phyloP scores from a whole-genome alignment of 1,140 invertebrate species.

The Acromyrmex echinatior region DNA sequence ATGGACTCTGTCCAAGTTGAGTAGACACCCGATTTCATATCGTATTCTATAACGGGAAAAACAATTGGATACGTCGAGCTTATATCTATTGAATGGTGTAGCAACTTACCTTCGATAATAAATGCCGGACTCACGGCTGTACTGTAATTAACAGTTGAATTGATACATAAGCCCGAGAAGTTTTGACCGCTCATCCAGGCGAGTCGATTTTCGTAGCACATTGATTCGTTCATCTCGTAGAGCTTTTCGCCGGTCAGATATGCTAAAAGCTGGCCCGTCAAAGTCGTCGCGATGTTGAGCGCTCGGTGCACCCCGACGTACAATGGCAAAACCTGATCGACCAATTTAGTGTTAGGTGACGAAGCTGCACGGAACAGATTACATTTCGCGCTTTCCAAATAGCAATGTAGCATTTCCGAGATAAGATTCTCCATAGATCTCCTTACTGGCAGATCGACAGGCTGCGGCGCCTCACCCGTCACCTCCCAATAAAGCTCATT shows the following conservation, averaged over 20 bases:
- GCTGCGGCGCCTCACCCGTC: slow-evolving; percentile 64
- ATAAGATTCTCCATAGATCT: slow-evolving; percentile 82
- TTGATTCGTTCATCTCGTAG: slow-evolving; percentile 78
- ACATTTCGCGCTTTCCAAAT: slow-evolving; percentile 91
- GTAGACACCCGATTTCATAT: slow-evolving; percentile 92
- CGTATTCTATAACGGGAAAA: slow-evolving; percentile 89
- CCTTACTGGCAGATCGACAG: background rate
- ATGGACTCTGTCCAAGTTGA: slow-evolving; percentile 97
- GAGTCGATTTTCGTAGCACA: slow-evolving; percentile 81
- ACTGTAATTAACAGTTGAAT: slow-evolving; percentile 91
- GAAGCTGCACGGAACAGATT: slow-evolving; percentile 89
- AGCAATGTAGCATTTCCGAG: slow-evolving; percentile 93
- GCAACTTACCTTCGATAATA: slow-evolving; percentile 89
- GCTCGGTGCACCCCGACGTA: slow-evolving; percentile 88
- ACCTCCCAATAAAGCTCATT: slow-evolving; percentile 79
- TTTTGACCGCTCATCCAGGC: slow-evolving; percentile 89
- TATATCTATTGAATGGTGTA: background rate
- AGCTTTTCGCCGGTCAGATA: slow-evolving; percentile 88
- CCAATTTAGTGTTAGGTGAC: slow-evolving; percentile 81
- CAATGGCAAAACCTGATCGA: slow-evolving; percentile 83
- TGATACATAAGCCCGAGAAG: slow-evolving; percentile 91
- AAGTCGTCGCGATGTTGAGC: slow-evolving; percentile 84
- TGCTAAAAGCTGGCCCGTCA: slow-evolving; percentile 87
- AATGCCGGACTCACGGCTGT: slow-evolving; percentile 94
- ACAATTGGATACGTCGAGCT: background rate